Evolutionary conservation across 2,888 invertebrate species (phyloP).

Genomic region (Cerastis leucographa): DNA sequence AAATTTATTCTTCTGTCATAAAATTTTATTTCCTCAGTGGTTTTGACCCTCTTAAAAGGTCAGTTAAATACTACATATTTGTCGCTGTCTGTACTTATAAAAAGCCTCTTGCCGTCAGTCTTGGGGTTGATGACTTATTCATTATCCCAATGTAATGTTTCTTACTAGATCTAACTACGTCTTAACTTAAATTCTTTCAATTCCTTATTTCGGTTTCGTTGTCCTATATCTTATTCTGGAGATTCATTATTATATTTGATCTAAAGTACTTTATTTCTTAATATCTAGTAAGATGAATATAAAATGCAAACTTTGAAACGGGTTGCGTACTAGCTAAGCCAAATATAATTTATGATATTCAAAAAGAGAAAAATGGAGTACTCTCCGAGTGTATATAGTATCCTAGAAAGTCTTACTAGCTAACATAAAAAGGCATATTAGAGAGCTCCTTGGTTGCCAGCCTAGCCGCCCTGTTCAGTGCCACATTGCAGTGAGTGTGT

Average conservation of each 20-base stretch:
- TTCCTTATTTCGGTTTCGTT: slow-evolving; percentile 33
- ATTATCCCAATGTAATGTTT: not conserved
- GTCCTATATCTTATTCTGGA: slow-evolving; percentile 2
- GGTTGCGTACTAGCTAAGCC: not conserved
- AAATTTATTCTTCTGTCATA: not conserved
- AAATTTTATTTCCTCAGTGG: not conserved
- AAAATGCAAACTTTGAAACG: not conserved
- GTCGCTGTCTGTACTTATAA: not conserved
- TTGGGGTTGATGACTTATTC: not conserved
- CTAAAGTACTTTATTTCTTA: not conserved
- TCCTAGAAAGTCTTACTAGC: slow-evolving; percentile 51
- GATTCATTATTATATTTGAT: slow-evolving; percentile 13
- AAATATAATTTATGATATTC: not conserved
- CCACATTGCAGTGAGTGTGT: slow-evolving; percentile 91
- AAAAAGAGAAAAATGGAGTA: not conserved
- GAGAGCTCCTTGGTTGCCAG: slow-evolving; percentile 90
- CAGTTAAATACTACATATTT: not conserved
- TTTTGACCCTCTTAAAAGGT: not conserved
- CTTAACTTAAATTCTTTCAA: slow-evolving; percentile 7
- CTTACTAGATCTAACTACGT: not conserved
- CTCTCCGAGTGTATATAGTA: not conserved
- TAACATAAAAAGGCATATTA: slow-evolving; percentile 89
- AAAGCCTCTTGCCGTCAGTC: not conserved
- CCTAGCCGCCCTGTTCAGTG: slow-evolving; percentile 91
- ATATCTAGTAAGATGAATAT: not conserved